Evolutionary conservation across 2,113 vertebrate genomes (phyloP).

Genomic region (Cheirogaleus medius): DNA sequence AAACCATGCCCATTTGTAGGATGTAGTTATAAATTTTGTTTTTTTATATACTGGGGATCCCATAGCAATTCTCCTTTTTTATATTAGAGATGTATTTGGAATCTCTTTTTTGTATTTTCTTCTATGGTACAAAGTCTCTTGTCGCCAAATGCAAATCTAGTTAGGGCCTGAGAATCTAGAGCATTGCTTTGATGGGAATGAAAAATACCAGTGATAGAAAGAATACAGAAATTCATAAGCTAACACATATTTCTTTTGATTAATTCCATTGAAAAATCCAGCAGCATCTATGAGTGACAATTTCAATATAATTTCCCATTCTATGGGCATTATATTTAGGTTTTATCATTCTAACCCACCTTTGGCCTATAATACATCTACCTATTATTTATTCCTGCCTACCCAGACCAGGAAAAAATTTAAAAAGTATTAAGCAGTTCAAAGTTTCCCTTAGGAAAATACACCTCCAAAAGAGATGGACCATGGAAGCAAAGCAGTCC

Average conservation of each 20-base stretch:
- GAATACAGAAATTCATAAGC: background rate
- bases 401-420: background rate
- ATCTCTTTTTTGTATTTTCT: constrained; percentile 8
- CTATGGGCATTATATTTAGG: background rate
- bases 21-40: background rate
- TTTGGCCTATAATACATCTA: background rate
- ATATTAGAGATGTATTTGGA: background rate
- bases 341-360: background rate
- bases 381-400: background rate
- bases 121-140: background rate
- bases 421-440: background rate
- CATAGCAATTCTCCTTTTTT: background rate
- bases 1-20: background rate
- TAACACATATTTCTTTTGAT: background rate
- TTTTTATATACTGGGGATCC: background rate
- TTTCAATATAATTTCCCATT: background rate
- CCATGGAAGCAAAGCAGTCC: background rate
- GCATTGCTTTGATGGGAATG: background rate
- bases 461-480: background rate
- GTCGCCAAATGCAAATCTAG: constrained; percentile 9
- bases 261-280: background rate
- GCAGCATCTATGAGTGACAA: background rate
- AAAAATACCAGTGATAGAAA: constrained; percentile 5
- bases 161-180: constrained; percentile 1
- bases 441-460: background rate